phyloP scores from a whole-genome alignment of 1,140 invertebrate species.

The Drosophila bocqueti region DNA sequence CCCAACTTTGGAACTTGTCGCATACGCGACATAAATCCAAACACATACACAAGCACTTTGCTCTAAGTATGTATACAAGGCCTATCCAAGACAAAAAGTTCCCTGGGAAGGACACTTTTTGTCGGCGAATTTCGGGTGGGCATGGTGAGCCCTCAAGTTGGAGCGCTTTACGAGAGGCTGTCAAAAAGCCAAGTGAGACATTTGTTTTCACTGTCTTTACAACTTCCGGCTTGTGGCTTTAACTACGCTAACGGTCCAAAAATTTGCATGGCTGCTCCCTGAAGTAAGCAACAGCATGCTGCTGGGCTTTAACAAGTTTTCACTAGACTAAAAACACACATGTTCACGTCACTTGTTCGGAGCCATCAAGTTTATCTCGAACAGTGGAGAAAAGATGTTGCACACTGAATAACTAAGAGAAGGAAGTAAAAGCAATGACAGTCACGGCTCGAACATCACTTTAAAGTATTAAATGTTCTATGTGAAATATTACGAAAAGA shows the following conservation, averaged over 20 bases:
- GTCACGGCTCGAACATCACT: neutral
- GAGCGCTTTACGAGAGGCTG: slow-evolving; percentile 46
- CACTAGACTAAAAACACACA: slow-evolving; percentile 4
- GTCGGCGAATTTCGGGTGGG: slow-evolving; percentile 12
- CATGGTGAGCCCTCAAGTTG: slow-evolving; percentile 18
- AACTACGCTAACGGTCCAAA: slow-evolving; percentile 25
- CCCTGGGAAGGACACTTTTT: slow-evolving; percentile 42
- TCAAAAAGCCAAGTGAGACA: slow-evolving; percentile 73
- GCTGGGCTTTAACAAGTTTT: slow-evolving; percentile 42
- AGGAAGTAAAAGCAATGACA: neutral
- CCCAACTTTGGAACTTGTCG: slow-evolving; percentile 61
- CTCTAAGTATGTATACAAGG: slow-evolving; percentile 36
- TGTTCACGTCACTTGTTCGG: slow-evolving; percentile 7
- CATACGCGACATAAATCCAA: slow-evolving; percentile 71
- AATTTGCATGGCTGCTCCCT: slow-evolving; percentile 35
- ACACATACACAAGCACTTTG: slow-evolving; percentile 33
- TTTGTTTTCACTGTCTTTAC: slow-evolving; percentile 73
- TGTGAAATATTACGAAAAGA: too few relatives aligned
- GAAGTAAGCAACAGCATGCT: slow-evolving; percentile 53
- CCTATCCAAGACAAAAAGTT: slow-evolving; percentile 71
- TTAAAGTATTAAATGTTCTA: too few relatives aligned
- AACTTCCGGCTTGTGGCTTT: slow-evolving; percentile 62
- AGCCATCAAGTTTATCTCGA: slow-evolving; percentile 6
- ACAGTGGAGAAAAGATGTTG: neutral
- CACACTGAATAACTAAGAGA: neutral